Evolutionary conservation across 2,888 invertebrate genomes (phyloP), one percentile per base, ranked within the genome.

Genomic region (Caenorhabditis panamensis): DNA sequence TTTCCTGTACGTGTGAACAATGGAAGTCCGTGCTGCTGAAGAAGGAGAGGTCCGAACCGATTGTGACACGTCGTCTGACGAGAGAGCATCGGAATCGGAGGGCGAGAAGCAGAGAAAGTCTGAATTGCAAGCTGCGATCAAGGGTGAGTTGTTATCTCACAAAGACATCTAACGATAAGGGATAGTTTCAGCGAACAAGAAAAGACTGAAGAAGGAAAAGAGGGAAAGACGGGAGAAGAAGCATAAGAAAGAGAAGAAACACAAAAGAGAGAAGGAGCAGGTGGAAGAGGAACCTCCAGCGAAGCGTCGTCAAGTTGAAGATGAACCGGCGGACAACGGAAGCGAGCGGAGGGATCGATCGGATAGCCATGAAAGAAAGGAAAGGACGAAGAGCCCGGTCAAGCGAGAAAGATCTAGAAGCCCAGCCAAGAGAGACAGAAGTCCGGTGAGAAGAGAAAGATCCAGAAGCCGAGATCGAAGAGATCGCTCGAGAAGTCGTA

Each of bases 161-260:
- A 31, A 6, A 6, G 4, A 31, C 9, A 31, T 31, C 5, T 31
- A 6, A 6, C 9, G 9, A 6, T 31, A 4, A 9, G 4, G 4
- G 31, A 4, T 9, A 4, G 4, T 31, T 31, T 31, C 31, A 31
- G 31, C 31, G 9, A 31, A 31, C 31, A 31, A 9, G 9, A 31
- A 31, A 31, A 4, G 31, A 9, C 31, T 31, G 31, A 31, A 31
- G 31, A 31, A 31, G 9, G 63, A 61, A 24, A 66, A 76, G 20
- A 56, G 78, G 20, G 31, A 53, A 2, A 66, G 79, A n/a, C 72
- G 54, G 0, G 72, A 79, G 36, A 67, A 59, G n/a, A 81, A 85
- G 69, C 76, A 82, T 56, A 82, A 85, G 51, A 76, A 73, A 44
- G 72, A 79, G 54, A 79, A 79, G 59, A 85, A 87, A 44, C 84